Conservation (phyloP, 2,797 vertebrate species). For the Amazona finschi region DNA sequence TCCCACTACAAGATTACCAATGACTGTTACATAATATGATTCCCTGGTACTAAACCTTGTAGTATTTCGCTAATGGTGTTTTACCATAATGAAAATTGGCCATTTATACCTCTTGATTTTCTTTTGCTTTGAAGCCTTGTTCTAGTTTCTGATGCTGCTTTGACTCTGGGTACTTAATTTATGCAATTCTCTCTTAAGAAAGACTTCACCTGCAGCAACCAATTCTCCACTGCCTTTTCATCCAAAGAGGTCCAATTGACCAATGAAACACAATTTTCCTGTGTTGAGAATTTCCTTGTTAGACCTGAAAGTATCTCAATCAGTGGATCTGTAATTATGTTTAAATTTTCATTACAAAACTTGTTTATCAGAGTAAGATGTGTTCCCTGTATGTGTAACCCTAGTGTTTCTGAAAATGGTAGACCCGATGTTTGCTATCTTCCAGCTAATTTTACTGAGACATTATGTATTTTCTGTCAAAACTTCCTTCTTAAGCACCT, state of each 20-base stretch:
- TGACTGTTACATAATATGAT: not conserved
- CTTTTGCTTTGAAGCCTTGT: not conserved
- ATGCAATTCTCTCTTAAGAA: not conserved
- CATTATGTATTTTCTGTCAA: not conserved
- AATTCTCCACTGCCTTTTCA: slow-evolving; percentile 6
- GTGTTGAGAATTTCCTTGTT: not conserved
- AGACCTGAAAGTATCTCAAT: not conserved
- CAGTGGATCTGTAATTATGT: not conserved
- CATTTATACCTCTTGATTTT: slow-evolving; percentile 5
- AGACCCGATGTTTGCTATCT: not conserved
- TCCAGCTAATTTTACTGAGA: not conserved
- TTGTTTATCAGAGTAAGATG: slow-evolving; percentile 1
- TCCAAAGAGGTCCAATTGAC: not conserved
- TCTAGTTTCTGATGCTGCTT: slow-evolving; percentile 3
- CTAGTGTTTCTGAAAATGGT: not conserved
- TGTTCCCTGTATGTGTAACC: not conserved
- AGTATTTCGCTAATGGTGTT: not conserved
- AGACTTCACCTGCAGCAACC: slow-evolving; percentile 1
- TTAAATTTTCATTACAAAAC: slow-evolving; percentile 33
- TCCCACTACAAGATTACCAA: not conserved
- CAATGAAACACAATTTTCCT: slow-evolving; percentile 1
- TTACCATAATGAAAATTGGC: not conserved
- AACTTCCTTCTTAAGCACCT: not conserved
- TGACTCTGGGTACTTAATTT: slow-evolving; percentile 12
- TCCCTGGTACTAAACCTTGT: not conserved